phyloP scores from a whole-genome alignment of 2,888 invertebrate genomes.

The Ptilodon capucinus region DNA sequence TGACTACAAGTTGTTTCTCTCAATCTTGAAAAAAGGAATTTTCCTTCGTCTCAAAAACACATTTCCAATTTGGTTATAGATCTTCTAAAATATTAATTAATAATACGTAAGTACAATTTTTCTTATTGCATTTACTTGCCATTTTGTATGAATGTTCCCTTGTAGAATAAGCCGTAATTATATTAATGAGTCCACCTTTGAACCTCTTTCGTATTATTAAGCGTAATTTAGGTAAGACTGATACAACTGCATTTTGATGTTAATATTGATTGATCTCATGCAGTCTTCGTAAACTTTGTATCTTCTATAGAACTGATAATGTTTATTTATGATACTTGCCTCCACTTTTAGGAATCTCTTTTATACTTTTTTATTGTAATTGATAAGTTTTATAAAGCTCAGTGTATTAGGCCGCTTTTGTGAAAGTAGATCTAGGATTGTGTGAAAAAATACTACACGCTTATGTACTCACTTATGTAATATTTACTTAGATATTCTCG shows the following conservation, averaged over 20 bases:
- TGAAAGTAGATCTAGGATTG: constrained; percentile 21
- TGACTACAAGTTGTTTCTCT: background rate
- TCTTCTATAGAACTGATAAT: constrained; percentile 15
- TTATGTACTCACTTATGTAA: constrained; percentile 6
- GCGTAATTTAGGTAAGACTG: constrained; percentile 32
- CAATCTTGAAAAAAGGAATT: background rate
- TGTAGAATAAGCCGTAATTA: constrained; percentile 6
- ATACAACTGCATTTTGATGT: constrained; percentile 21
- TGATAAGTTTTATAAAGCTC: constrained; percentile 14
- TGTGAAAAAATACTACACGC: constrained; percentile 18
- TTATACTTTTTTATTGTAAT: constrained; percentile 29
- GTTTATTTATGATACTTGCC: constrained; percentile 33
- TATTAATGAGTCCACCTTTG: constrained; percentile 14
- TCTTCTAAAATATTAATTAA: background rate
- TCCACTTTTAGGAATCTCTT: constrained; percentile 27
- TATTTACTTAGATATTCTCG: constrained; percentile 13
- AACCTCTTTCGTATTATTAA: constrained; percentile 13
- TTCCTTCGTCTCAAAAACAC: constrained; percentile 1
- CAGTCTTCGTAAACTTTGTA: constrained; percentile 21
- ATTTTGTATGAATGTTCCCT: constrained; percentile 5
- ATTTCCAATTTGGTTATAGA: background rate
- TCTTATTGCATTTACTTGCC: constrained; percentile 2
- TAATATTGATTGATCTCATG: constrained; percentile 38
- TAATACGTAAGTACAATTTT: constrained; percentile 26
- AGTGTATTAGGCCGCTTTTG: constrained; percentile 15